phyloP scores from a whole-genome alignment of 2,888 invertebrate species.

The Alsophila aescularia region DNA sequence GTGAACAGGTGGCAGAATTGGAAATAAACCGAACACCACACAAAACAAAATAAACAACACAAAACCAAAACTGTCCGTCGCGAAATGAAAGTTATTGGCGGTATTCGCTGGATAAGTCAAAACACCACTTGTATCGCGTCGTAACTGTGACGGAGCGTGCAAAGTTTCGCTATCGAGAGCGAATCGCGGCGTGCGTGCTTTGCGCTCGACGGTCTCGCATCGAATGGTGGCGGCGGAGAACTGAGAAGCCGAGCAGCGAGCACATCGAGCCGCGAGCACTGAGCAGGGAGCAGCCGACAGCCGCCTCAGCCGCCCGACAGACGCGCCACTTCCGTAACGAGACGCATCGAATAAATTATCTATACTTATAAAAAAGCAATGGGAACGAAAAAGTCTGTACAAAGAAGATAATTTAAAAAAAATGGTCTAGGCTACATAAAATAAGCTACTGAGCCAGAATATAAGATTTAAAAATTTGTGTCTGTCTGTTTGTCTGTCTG shows the following conservation, averaged over 20 bases:
- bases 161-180: slow-evolving; percentile 67
- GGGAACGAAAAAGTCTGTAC: too few relatives aligned
- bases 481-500: too few relatives aligned
- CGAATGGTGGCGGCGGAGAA: slow-evolving; percentile 57
- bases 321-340: slow-evolving; percentile 53
- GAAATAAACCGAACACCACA: slow-evolving; percentile 77
- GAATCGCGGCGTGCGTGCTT: slow-evolving; percentile 56
- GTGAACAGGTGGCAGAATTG: slow-evolving; percentile 73
- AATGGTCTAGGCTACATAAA: too few relatives aligned
- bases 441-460: too few relatives aligned
- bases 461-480: too few relatives aligned
- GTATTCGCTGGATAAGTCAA: slow-evolving; percentile 53
- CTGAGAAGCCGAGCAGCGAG: slow-evolving; percentile 24
- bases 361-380: too few relatives aligned
- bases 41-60: slow-evolving; percentile 74
- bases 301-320: slow-evolving; percentile 33
- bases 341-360: slow-evolving; percentile 52
- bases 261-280: slow-evolving; percentile 38
- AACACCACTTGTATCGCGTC: slow-evolving; percentile 73
- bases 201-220: slow-evolving; percentile 62
- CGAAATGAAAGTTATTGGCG: slow-evolving; percentile 59
- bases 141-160: slow-evolving; percentile 60
- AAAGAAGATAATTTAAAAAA: too few relatives aligned
- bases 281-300: slow-evolving; percentile 42
- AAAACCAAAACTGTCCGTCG: slow-evolving; percentile 69